Base-by-base conservation (phyloP, 2,888 invertebrate genomes). In the Orthosia incerta region DNA sequence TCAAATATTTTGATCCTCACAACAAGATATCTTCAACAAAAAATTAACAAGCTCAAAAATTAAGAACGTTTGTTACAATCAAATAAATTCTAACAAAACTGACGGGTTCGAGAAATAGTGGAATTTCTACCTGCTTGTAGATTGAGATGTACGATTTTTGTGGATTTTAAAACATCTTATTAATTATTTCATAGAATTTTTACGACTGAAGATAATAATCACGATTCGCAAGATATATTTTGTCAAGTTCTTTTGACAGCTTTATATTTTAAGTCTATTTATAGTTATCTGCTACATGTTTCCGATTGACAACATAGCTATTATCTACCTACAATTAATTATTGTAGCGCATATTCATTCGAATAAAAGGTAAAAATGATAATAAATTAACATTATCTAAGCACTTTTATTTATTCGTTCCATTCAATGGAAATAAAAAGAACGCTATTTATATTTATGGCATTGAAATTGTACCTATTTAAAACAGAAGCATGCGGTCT, bases 1-100 rank as follows among this genome's bases (percentile, higher is more conserved):
- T 90, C 86, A 86, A 88, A 90, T 89, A 87, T 87, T 84, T 80
- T 86, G 86, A 86, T 87, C 68, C 76, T 66, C 60, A 62, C 65
- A 50, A 23, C 65, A 74, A 77, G 85, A 86, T 87, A 76, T 74
- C 65, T 80, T 31, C 62, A 65, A 79, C 72, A 75, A 83, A 88
- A 84, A 83, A 80, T 57, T 26, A 68, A 76, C 75, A 81, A 73
- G 71, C 56, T 59, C 31, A 69, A 69, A 75, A 83, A 81, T 83
- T 76, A 65, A 55, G 48, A 76, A 62, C 57, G 62, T 86, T 74
- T 63, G 71, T 76, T 68, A 20, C 68, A 81, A 80, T 83, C 81
- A 76, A 83, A 80, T 80, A 80, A 72, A 69, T 60, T 69, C 39
- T 67, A 68, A 76, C 61, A 55, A 71, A 48, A 55, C 76, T 77